These are phyloP conservation scores for Amblyopsis hoosieri DNA, from an alignment of 2,797 vertebrate genomes.

Conservation along the genomic window DNA sequence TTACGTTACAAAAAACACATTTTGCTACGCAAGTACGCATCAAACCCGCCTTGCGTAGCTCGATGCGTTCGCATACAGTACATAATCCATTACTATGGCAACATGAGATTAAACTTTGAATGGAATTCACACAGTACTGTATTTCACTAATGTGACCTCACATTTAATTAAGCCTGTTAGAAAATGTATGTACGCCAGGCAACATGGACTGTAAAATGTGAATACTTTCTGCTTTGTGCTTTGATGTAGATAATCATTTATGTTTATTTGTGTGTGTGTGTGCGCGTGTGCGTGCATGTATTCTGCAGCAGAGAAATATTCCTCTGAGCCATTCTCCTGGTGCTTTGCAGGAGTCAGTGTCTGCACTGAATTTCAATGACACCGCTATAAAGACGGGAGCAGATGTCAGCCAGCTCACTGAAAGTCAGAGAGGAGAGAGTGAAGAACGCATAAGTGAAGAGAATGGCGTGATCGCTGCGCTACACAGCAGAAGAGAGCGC, in stretches of 20 bases:
- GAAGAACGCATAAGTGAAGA: constrained; percentile 45
- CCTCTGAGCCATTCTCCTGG: constrained; percentile 60
- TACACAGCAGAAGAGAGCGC: constrained; percentile 26
- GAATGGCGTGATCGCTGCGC: constrained; percentile 7
- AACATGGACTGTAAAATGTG: constrained; percentile 26
- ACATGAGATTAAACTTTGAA: too few species aligned
- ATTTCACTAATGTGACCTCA: constrained; percentile 1
- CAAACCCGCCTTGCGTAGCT: too few species aligned
- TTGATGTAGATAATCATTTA: neutral
- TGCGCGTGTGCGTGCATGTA: constrained; percentile 41
- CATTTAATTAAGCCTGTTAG: constrained; percentile 47
- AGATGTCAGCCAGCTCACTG: constrained; percentile 66
- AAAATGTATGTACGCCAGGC: constrained; percentile 44
- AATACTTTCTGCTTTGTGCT: constrained; percentile 4
- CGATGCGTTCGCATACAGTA: too few species aligned
- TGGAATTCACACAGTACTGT: too few species aligned
- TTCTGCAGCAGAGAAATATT: constrained; percentile 46
- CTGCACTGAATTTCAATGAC: constrained; percentile 74
- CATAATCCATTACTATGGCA: too few species aligned
- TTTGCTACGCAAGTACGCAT: too few species aligned
- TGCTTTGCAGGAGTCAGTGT: constrained; percentile 60
- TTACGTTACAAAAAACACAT: too few species aligned
- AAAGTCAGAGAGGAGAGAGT: constrained; percentile 57
- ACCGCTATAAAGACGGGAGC: constrained; percentile 69
- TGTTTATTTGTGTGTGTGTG: constrained; percentile 7